These are phyloP conservation scores for Drosophila grimshawi DNA, from an alignment of 1,140 invertebrate species.

Conservation along the genomic window DNA sequence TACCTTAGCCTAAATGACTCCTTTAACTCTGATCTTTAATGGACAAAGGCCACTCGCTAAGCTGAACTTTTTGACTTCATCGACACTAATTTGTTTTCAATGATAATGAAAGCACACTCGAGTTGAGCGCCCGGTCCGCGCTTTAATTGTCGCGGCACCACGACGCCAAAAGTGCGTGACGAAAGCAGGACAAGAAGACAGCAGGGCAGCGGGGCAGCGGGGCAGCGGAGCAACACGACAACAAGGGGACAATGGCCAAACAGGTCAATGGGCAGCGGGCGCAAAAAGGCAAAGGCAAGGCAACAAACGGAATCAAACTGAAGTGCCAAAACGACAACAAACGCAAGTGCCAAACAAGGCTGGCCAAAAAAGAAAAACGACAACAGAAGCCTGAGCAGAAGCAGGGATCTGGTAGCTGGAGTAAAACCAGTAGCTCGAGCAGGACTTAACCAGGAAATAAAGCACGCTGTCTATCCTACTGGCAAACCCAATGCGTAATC, in stretches of 20 bases:
- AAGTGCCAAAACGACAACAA: constrained; percentile 74
- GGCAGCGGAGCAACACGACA: not conserved
- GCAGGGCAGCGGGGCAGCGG: not conserved
- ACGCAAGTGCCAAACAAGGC: constrained; percentile 56
- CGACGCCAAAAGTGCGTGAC: constrained; percentile 58
- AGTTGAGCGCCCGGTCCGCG: constrained; percentile 34
- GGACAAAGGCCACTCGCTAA: not conserved
- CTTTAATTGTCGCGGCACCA: constrained; percentile 22
- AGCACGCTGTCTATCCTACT: constrained; percentile 15
- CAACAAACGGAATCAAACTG: constrained; percentile 60
- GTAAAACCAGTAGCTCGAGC: constrained; percentile 9
- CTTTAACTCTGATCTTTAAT: too few species aligned
- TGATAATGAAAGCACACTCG: constrained; percentile 55
- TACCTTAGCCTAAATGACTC: too few species aligned
- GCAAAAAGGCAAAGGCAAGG: constrained; percentile 29
- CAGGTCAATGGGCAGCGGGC: constrained; percentile 21
- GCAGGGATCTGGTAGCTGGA: not conserved
- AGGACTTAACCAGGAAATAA: constrained; percentile 34
- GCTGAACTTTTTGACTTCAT: constrained; percentile 45
- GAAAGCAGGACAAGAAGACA: constrained; percentile 12
- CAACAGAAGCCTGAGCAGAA: not conserved
- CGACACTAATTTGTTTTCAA: constrained; percentile 79
- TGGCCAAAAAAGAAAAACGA: constrained; percentile 23
- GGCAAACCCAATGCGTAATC: constrained; percentile 75
- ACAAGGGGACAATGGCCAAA: constrained; percentile 28